Evolutionary conservation across 2,888 invertebrate species (phyloP).

Genomic region (Bombylius discolor): DNA sequence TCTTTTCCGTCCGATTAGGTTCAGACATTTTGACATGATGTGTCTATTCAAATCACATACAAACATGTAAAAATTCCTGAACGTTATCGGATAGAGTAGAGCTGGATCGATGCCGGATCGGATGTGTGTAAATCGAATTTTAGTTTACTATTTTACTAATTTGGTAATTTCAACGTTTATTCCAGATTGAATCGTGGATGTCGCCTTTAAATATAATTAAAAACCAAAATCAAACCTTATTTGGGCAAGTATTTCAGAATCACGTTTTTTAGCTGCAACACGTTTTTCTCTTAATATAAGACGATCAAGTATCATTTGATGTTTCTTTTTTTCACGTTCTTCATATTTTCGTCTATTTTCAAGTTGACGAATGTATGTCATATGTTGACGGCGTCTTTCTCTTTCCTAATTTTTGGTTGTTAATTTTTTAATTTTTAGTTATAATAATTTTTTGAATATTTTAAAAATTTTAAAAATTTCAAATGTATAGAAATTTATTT

Average conservation of each 20-base stretch:
- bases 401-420: conserved; percentile 49
- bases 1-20: too few relatives aligned
- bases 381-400: conserved; percentile 80
- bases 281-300: conserved; percentile 75
- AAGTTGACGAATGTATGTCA: conserved; percentile 73
- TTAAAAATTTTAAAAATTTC: background rate
- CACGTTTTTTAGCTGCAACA: conserved; percentile 56
- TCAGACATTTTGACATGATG: too few relatives aligned
- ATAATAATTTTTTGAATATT: background rate
- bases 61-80: too few relatives aligned
- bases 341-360: conserved; percentile 79
- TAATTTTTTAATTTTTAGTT: background rate
- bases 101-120: too few relatives aligned
- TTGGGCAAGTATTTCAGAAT: conserved; percentile 54
- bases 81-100: too few relatives aligned
- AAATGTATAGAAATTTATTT: too few relatives aligned
- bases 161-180: background rate
- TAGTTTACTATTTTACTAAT: too few relatives aligned
- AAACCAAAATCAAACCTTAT: conserved; percentile 35
- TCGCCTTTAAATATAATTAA: background rate
- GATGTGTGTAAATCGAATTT: too few relatives aligned
- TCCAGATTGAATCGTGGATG: conserved; percentile 12
- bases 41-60: too few relatives aligned
- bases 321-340: conserved; percentile 59
- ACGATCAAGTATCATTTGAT: conserved; percentile 63